Evolutionary conservation across 2,888 invertebrate genomes (phyloP), one percentile per base, ranked within the genome.

Genomic region (Tenthredo livida): DNA sequence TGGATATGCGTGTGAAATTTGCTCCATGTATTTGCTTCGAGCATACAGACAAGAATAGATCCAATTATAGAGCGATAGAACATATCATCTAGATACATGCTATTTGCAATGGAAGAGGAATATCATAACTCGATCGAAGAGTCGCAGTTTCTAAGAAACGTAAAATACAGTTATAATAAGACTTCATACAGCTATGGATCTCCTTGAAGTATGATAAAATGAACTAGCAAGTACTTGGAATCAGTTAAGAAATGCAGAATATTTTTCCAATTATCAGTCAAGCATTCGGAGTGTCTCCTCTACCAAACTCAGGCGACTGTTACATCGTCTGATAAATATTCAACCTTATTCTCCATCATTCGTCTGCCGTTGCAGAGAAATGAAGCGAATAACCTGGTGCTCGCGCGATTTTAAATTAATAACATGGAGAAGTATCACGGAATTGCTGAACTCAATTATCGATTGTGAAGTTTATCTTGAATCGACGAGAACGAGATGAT

Each of bases 391-490:
- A 54, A 6, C n/a, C 5, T n/a, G 54, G n/a, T 54, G n/a, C 54
- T 54, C 54, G 21, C 61, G 61, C 25, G 12, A 25, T 61, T 21
- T 7, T n/a, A 54, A 37, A 37, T 70, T 37, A 70, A 70, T 33
- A 37, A 37, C 15, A n/a, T 10, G n/a, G 37, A 37, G 12, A n/a
- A 17, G 10, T 47, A 43, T 47, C 40, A 29, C 15, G 15, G 75
- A 10, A 25, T 43, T 33, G 37, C 4, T 17, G 17, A 33, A n/a
- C 21, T 54, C 10, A n/a, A 77, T 77, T 77, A 12, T 33, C 1
- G 33, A 77, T 77, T 77, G 77, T 17, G 2, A 77, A 50, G 50
- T 77, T 77, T 17, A 40, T 77, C 77, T 33, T 15, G 17, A 29
- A 33, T 54, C 54, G 33, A 54, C 29, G 15, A 77, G n/a, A 29